phyloP scores from a whole-genome alignment of 1,140 invertebrate species.

The Nomia melanderi region DNA sequence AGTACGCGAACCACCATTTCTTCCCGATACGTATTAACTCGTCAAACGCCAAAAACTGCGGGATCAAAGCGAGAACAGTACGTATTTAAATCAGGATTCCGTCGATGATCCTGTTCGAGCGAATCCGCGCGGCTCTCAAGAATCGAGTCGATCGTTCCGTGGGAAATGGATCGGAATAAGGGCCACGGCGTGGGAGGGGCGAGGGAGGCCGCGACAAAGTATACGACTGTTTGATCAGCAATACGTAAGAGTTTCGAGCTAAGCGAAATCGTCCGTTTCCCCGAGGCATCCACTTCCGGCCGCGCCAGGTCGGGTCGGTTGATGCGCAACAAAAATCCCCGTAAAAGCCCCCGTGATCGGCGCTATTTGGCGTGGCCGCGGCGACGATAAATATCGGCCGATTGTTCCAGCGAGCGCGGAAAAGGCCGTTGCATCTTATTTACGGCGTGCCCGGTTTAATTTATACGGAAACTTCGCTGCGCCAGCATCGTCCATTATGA shows the following conservation, averaged over 20 bases:
- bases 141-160: constrained; percentile 15
- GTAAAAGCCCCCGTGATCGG: constrained; percentile 30
- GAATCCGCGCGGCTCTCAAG: not conserved
- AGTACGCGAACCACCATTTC: too few species aligned
- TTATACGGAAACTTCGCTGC: constrained; percentile 32
- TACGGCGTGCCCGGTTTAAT: constrained; percentile 18
- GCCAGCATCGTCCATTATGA: constrained; percentile 33
- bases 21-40: too few species aligned
- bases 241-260: constrained; percentile 35
- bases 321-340: constrained; percentile 20
- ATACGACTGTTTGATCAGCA: constrained; percentile 46
- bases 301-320: not conserved
- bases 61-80: too few species aligned
- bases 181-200: not conserved
- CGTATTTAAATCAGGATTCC: too few species aligned
- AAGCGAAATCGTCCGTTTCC: constrained; percentile 17
- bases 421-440: constrained; percentile 35
- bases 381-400: constrained; percentile 25
- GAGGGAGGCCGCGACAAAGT: constrained; percentile 16
- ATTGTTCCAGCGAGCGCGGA: constrained; percentile 28
- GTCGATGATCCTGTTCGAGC: too few species aligned
- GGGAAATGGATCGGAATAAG: constrained; percentile 34
- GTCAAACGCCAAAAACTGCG: too few species aligned
- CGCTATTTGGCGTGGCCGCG: constrained; percentile 13
- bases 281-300: not conserved